These are phyloP conservation scores for Trichomalopsis sarcophagae DNA, from an alignment of 1,140 invertebrate species.

Conservation along the genomic window DNA sequence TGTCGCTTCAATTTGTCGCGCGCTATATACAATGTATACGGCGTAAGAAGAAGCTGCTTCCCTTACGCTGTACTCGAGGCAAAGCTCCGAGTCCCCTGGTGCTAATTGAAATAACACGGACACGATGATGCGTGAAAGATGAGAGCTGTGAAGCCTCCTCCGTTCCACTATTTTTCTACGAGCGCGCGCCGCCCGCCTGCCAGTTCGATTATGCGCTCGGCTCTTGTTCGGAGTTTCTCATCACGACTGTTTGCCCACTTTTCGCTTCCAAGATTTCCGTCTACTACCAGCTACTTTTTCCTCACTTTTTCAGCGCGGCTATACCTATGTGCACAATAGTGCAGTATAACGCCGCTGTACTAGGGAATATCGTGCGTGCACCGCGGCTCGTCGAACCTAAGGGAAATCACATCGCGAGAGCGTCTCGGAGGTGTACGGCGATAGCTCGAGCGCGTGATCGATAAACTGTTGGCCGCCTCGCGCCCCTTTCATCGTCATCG, in stretches of 20 bases:
- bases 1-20: slow-evolving; percentile 18
- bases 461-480: slow-evolving; percentile 1
- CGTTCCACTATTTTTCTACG: background rate
- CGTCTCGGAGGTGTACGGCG: background rate
- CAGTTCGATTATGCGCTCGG: background rate
- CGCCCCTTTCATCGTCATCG: slow-evolving; percentile 21
- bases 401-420: background rate
- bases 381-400: background rate
- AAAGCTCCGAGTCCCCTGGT: background rate
- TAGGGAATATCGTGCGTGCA: background rate
- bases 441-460: slow-evolving; percentile 1
- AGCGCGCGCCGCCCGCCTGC: background rate
- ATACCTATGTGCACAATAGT: too few relatives aligned
- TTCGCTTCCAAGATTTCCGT: background rate
- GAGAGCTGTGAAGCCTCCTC: slow-evolving; percentile 2
- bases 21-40: background rate
- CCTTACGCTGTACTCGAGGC: background rate
- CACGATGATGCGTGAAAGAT: slow-evolving; percentile 34
- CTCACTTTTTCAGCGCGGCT: background rate
- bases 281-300: background rate
- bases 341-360: background rate
- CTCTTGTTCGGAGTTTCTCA: background rate
- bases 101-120: slow-evolving; percentile 42
- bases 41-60: background rate
- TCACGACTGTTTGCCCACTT: background rate